A percentile compares a stretch with the other conserved stretches of the same genome.
Evolutionary conservation across 1,140 invertebrate genomes (phyloP).

Genomic region (Megathymus violae): DNA sequence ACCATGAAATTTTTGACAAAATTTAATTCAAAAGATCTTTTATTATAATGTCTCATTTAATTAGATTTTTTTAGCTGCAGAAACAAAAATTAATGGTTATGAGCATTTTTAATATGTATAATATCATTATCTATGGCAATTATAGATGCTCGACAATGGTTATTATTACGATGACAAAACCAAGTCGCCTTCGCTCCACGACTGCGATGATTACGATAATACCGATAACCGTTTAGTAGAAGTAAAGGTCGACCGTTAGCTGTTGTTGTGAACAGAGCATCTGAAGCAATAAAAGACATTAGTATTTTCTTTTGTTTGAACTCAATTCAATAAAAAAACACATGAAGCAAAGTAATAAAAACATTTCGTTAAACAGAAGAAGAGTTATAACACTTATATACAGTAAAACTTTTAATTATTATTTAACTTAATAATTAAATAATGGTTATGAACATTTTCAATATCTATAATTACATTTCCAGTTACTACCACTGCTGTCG

Average conservation of each 20-base stretch:
- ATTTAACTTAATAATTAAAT: too few species aligned
- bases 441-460: conserved; percentile 14
- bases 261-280: conserved; percentile 3
- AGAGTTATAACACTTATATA: too few species aligned
- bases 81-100: conserved; percentile 1
- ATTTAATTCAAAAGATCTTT: too few species aligned
- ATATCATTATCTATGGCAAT: neutral
- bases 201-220: conserved; percentile 35
- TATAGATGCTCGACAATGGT: conserved; percentile 10
- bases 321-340: neutral
- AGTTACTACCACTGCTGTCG: neutral
- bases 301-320: neutral
- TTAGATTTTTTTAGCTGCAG: too few species aligned
- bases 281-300: neutral
- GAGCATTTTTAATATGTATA: conserved; percentile 1
- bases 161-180: conserved; percentile 18
- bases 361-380: too few species aligned
- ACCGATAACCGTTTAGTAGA: conserved; percentile 3
- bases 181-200: conserved; percentile 6
- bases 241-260: conserved; percentile 2
- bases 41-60: neutral
- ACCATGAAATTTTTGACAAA: too few species aligned
- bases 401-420: too few species aligned
- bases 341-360: neutral
- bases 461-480: neutral